Base-by-base conservation (phyloP, 2,888 invertebrate species). In the Heteropelma amictum region DNA sequence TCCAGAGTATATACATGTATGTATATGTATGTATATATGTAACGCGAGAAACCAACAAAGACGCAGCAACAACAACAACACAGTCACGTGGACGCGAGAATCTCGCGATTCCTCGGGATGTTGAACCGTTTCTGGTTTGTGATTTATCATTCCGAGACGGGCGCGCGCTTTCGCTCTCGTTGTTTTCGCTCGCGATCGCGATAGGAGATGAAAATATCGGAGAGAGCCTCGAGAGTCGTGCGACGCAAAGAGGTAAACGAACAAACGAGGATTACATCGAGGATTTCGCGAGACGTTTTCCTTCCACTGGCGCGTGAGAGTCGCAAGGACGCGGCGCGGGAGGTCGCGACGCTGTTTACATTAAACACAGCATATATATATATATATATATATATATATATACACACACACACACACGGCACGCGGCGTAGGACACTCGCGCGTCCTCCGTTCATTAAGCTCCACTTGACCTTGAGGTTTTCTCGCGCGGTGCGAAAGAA, bases 61-160 rank as follows among this genome's bases (percentile, higher is more conserved):
- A 85, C 79, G 81, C 80, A 82, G 81, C 82, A 85, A 86, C 81
- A 86, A 82, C 77, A 51, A 30, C 51, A 83, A 86, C 80, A 86
- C 81, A 47, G 81, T 79, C 86, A 86, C 86, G 86, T 85, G 86
- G 84, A 84, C 77, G 61, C n/a, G 30, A 38, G 10, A 19, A 30
- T 23, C 12, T 51, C 26, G 10, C 3, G 23, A 28, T 17, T 8
- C 30, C 28, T 30, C n/a, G 4, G 14, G 51, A 17, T 14, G 12
- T n/a, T n/a, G n/a, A n/a, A n/a, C n/a, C n/a, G n/a, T n/a, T n/a
- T n/a, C n/a, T n/a, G n/a, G n/a, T n/a, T n/a, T n/a, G n/a, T n/a
- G n/a, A n/a, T n/a, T n/a, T n/a, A n/a, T n/a, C n/a, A n/a, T n/a
- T n/a, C n/a, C n/a, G n/a, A n/a, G n/a, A n/a, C n/a, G n/a, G n/a